phyloP scores from a whole-genome alignment of 2,113 vertebrate species.

The Tichodroma muraria region DNA sequence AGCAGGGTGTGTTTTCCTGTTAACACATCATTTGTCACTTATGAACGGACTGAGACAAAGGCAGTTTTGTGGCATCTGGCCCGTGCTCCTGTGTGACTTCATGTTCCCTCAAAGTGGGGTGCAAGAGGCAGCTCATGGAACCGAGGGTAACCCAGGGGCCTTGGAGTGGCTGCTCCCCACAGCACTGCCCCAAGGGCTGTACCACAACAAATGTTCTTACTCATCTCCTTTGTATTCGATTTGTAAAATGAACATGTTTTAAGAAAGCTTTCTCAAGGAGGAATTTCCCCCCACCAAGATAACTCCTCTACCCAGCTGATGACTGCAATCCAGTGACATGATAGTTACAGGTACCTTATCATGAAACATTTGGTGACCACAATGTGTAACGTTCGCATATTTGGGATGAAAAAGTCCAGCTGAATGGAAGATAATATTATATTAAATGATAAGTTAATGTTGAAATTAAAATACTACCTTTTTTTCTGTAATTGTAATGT shows the following conservation, averaged over 20 bases:
- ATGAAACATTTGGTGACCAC: not conserved
- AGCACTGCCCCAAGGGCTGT: not conserved
- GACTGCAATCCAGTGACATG: not conserved
- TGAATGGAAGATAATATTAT: not conserved
- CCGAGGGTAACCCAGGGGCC: not conserved
- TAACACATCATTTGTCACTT: not conserved
- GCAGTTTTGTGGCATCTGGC: not conserved
- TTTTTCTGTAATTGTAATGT: not conserved
- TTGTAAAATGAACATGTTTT: not conserved
- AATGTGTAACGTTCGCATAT: not conserved
- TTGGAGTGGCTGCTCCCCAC: not conserved
- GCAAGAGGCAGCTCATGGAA: not conserved
- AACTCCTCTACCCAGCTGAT: not conserved
- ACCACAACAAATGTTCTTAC: not conserved
- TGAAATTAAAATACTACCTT: not conserved
- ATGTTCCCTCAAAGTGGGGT: not conserved
- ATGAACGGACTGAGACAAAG: not conserved
- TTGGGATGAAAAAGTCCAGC: not conserved
- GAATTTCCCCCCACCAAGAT: not conserved
- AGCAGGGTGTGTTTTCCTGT: not conserved
- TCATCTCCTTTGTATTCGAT: not conserved
- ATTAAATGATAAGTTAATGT: not conserved
- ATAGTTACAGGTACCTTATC: not conserved
- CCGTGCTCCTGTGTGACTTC: not conserved
- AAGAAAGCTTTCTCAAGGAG: not conserved